A percentile compares a stretch with the other conserved stretches of the same genome.
Conservation (phyloP, 2,113 vertebrate genomes). For the Dasyurus viverrinus region DNA sequence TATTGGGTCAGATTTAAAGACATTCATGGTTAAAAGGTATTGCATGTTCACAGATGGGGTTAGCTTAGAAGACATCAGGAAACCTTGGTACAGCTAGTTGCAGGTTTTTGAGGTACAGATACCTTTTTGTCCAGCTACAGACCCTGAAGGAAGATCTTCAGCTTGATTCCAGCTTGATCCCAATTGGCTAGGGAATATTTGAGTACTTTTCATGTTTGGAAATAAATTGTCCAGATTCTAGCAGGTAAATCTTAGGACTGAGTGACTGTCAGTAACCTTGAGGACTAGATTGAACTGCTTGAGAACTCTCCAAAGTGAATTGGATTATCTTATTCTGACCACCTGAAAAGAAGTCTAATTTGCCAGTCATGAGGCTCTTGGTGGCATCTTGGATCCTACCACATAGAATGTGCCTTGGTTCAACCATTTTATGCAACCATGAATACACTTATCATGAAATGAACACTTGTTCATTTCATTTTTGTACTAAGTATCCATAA, state of each 20-base stretch:
- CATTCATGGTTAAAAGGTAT: conserved; percentile 32
- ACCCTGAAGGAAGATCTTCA: not conserved
- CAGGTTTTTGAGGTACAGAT: not conserved
- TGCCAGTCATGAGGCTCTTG: not conserved
- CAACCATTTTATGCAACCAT: not conserved
- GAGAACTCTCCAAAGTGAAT: conserved; percentile 9
- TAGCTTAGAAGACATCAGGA: not conserved
- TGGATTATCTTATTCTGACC: not conserved
- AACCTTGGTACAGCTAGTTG: not conserved
- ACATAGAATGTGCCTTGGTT: not conserved
- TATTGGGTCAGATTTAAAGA: conserved; percentile 58
- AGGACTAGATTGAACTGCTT: not conserved
- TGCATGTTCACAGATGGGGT: not conserved
- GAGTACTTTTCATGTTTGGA: conserved; percentile 26
- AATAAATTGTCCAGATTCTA: conserved; percentile 24
- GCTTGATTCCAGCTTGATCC: conserved; percentile 2
- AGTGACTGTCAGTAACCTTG: not conserved
- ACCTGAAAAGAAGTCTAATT: not conserved
- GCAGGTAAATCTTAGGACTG: not conserved
- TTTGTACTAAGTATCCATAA: not conserved
- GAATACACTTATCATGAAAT: not conserved
- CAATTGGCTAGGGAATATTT: not conserved
- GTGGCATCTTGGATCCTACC: not conserved
- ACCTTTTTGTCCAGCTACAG: not conserved
- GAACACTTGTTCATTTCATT: not conserved